Evolutionary conservation across 92 coral and sea anemone species (phyloP).

Genomic region (Bergia puertoricense): DNA sequence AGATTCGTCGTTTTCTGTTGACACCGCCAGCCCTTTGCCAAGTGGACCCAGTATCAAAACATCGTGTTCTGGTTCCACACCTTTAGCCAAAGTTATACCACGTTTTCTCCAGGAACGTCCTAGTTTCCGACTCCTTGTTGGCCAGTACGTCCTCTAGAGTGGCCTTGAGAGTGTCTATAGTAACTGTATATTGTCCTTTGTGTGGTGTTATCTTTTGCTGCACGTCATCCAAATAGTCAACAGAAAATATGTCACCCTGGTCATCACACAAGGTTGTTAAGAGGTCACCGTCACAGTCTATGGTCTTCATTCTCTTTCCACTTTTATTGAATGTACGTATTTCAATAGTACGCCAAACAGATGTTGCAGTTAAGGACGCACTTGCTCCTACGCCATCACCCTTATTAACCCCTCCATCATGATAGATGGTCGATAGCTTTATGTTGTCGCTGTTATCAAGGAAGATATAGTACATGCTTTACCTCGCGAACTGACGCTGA

Average conservation of each 20-base stretch:
- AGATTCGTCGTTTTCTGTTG: background rate
- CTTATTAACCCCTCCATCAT: no score
- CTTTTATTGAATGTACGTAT: background rate
- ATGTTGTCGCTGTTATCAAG: background rate
- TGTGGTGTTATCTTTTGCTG: background rate
- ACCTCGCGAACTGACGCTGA: background rate
- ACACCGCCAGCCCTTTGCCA: constrained; percentile 11
- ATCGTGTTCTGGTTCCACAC: background rate
- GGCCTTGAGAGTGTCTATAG: background rate
- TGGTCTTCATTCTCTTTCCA: background rate
- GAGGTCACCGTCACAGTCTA: background rate
- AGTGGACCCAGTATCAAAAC: constrained; percentile 10
- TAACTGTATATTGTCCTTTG: background rate
- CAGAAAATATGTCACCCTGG: background rate
- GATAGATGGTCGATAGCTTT: background rate
- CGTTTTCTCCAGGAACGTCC: background rate
- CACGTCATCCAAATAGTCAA: no score
- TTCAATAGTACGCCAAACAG: background rate
- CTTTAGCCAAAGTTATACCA: background rate
- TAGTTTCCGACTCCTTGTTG: background rate
- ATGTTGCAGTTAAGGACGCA: background rate
- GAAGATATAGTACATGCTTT: background rate
- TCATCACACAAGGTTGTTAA: background rate
- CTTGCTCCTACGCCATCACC: background rate
- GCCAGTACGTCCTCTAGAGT: background rate